Percentiles rank a stretch among this genome's conserved stretches.
phyloP scores from a whole-genome alignment of 1,140 invertebrate genomes.

The silkworm (Bombyx mori) region DNA sequence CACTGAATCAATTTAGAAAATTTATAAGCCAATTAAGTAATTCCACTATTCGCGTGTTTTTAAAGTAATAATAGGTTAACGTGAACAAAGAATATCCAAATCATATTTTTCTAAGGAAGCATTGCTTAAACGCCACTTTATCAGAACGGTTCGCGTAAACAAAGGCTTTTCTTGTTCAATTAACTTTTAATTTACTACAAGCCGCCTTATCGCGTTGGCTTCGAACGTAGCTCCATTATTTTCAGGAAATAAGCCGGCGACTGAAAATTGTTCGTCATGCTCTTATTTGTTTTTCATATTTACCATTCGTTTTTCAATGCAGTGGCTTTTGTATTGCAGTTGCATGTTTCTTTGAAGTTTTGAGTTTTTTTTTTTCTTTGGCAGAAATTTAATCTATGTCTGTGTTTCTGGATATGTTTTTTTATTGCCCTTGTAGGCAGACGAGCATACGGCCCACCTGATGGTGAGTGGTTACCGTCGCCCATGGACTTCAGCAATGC shows the following conservation, averaged over 20 bases:
- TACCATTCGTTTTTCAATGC: background rate
- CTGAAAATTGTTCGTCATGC: constrained; percentile 11
- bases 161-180: constrained; percentile 33
- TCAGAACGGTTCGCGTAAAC: constrained; percentile 26
- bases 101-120: constrained; percentile 11
- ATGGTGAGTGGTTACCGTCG: too few species aligned
- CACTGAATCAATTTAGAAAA: too few species aligned
- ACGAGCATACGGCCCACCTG: too few species aligned
- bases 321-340: too few species aligned
- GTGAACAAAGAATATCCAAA: background rate
- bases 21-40: too few species aligned
- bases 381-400: too few species aligned
- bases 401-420: too few species aligned
- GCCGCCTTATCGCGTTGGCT: constrained; percentile 9
- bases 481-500: too few species aligned
- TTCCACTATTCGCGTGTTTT: background rate
- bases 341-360: too few species aligned
- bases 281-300: background rate
- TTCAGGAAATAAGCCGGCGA: constrained; percentile 26
- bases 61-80: background rate
- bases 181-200: constrained; percentile 35
- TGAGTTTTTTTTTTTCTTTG: too few species aligned
- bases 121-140: constrained; percentile 24
- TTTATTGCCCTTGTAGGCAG: too few species aligned
- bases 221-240: constrained; percentile 24